phyloP scores from a whole-genome alignment of 2,888 invertebrate species.

The Zelleria hepariella region DNA sequence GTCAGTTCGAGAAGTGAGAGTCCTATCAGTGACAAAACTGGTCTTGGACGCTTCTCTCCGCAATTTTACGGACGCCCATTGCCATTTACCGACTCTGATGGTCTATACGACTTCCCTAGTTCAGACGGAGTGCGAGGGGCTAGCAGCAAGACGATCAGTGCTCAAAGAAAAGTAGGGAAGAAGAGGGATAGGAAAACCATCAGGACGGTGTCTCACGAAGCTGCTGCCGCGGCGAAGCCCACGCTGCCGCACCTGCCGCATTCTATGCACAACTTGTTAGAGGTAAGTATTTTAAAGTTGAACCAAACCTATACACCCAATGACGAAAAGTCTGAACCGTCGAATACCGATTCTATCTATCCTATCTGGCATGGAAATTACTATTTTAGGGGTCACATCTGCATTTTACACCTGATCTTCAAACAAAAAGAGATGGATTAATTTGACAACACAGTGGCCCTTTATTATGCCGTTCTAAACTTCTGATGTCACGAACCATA shows the following conservation, averaged over 20 bases:
- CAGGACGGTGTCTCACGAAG: slow-evolving; percentile 61
- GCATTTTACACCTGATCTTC: too few relatives aligned
- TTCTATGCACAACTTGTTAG: slow-evolving; percentile 73
- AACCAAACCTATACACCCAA: background rate
- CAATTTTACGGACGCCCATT: slow-evolving; percentile 79
- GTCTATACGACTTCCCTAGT: slow-evolving; percentile 84
- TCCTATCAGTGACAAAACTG: slow-evolving; percentile 81
- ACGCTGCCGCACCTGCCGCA: slow-evolving; percentile 68
- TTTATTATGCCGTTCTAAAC: too few relatives aligned
- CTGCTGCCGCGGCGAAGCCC: slow-evolving; percentile 64
- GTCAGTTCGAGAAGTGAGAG: slow-evolving; percentile 85
- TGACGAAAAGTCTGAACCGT: background rate
- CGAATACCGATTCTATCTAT: background rate
- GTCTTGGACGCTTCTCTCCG: slow-evolving; percentile 78
- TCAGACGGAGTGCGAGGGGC: slow-evolving; percentile 76
- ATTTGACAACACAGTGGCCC: too few relatives aligned
- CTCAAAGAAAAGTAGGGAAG: slow-evolving; percentile 74
- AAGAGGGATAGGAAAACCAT: slow-evolving; percentile 75
- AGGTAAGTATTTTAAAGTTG: slow-evolving; percentile 44
- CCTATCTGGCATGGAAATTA: too few relatives aligned
- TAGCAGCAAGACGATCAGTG: slow-evolving; percentile 59
- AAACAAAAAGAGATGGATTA: too few relatives aligned
- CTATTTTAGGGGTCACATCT: too few relatives aligned
- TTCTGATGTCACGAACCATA: too few relatives aligned
- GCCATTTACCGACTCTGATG: slow-evolving; percentile 85